phyloP scores from a whole-genome alignment of 2,888 invertebrate species.

The Napeogenes inachia region DNA sequence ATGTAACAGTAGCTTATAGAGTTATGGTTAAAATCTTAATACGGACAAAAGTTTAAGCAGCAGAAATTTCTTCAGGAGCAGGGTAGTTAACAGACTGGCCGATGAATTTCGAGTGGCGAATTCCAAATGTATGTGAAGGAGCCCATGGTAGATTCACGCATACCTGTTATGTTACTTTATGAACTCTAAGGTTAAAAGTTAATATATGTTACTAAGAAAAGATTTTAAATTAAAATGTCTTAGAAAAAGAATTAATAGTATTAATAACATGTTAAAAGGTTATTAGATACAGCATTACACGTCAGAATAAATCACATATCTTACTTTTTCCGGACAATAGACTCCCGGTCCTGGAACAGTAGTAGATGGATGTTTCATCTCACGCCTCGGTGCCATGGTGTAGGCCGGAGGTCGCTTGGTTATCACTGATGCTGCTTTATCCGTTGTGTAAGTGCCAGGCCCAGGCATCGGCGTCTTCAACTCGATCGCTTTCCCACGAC shows the following conservation, averaged over 20 bases:
- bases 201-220: slow-evolving; percentile 31
- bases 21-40: slow-evolving; percentile 27
- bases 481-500: slow-evolving; percentile 82
- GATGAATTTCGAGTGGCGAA: slow-evolving; percentile 84
- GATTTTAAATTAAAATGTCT: slow-evolving; percentile 6
- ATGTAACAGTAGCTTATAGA: slow-evolving; percentile 13
- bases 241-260: neutral
- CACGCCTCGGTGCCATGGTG: slow-evolving; percentile 84
- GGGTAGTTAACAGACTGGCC: slow-evolving; percentile 71
- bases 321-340: slow-evolving; percentile 81
- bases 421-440: slow-evolving; percentile 68
- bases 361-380: slow-evolving; percentile 55
- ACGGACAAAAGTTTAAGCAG: slow-evolving; percentile 46
- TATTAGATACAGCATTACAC: neutral
- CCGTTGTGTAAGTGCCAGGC: slow-evolving; percentile 86
- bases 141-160: slow-evolving; percentile 78
- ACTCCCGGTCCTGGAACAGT: slow-evolving; percentile 79
- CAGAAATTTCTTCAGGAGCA: slow-evolving; percentile 61
- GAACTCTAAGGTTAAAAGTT: slow-evolving; percentile 25
- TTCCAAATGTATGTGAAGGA: slow-evolving; percentile 87
- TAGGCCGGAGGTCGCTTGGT: slow-evolving; percentile 84
- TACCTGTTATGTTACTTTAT: slow-evolving; percentile 50
- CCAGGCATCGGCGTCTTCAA: slow-evolving; percentile 81
- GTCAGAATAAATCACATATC: neutral
- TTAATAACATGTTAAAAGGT: slow-evolving; percentile 1